Percentiles rank a stretch among this genome's conserved stretches.
Conservation (phyloP, 2,113 vertebrate genomes). For the Miniopterus natalensis region DNA sequence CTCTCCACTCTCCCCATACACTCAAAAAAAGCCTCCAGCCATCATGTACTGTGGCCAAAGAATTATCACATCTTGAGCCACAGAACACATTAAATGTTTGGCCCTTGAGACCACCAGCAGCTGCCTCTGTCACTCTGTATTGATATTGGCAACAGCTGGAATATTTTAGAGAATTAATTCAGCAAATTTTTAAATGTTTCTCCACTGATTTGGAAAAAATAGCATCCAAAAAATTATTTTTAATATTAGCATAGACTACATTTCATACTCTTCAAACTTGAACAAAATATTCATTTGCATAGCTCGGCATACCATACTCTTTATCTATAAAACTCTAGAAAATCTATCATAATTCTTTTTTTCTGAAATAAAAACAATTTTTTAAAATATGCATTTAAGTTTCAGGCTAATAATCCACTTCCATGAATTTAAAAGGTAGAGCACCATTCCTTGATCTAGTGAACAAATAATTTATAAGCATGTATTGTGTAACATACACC, state of each 20-base stretch:
- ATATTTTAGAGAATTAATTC: background rate
- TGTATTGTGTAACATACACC: accelerated
- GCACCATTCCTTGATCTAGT: background rate
- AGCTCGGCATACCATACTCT: background rate
- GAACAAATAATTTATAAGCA: background rate
- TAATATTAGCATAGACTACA: background rate
- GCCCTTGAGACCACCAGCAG: background rate
- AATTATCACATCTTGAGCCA: background rate
- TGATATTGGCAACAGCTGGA: background rate
- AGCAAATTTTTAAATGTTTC: background rate
- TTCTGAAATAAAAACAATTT: background rate
- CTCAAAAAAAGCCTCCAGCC: background rate
- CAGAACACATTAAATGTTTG: background rate
- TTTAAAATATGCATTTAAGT: background rate
- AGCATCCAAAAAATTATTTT: background rate
- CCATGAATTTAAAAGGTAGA: background rate
- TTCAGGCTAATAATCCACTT: background rate
- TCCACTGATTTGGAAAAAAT: background rate
- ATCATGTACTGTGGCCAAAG: background rate
- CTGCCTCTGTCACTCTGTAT: background rate
- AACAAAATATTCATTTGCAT: background rate
- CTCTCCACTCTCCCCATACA: background rate
- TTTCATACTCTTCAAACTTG: background rate
- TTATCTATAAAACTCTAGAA: background rate
- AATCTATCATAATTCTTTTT: background rate